Evolutionary conservation across 2,888 invertebrate genomes (phyloP).

Genomic region (Terebella lapidaria): DNA sequence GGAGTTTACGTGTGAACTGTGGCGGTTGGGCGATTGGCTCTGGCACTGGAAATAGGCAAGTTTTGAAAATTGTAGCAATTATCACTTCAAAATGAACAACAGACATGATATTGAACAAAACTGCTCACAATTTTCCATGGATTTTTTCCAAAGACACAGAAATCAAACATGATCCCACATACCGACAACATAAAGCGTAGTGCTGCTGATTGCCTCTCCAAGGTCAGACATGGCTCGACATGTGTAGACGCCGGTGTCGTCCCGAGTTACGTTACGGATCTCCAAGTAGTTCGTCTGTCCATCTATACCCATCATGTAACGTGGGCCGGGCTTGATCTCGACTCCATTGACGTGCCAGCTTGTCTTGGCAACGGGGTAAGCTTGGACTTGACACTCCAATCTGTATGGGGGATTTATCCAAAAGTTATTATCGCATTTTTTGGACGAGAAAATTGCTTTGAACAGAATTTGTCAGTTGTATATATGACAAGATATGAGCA

Average conservation of each 20-base stretch:
- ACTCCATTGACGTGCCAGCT: constrained; percentile 56
- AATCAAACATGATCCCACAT: too few relatives aligned
- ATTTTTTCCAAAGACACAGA: too few relatives aligned
- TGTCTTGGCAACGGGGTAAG: constrained; percentile 46
- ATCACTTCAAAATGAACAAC: too few relatives aligned
- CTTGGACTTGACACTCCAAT: constrained; percentile 44
- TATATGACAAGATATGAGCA: too few relatives aligned
- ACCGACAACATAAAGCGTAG: constrained; percentile 64
- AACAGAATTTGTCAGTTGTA: too few relatives aligned
- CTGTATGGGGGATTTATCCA: too few relatives aligned
- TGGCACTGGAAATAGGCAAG: constrained; percentile 11
- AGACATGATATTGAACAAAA: too few relatives aligned
- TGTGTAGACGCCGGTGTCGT: constrained; percentile 94
- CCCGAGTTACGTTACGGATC: constrained; percentile 60
- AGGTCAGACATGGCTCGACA: constrained; percentile 88
- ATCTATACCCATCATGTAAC: constrained; percentile 43
- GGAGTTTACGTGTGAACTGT: constrained; percentile 37
- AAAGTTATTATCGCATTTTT: too few relatives aligned
- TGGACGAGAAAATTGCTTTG: too few relatives aligned
- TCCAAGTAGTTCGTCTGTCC: constrained; percentile 42
- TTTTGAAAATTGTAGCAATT: too few relatives aligned
- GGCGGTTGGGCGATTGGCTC: constrained; percentile 31
- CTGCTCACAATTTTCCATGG: too few relatives aligned
- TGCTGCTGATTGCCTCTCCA: constrained; percentile 91
- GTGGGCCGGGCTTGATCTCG: constrained; percentile 49